Conservation (phyloP, 2,113 vertebrate genomes). For the Leiothrix lutea region DNA sequence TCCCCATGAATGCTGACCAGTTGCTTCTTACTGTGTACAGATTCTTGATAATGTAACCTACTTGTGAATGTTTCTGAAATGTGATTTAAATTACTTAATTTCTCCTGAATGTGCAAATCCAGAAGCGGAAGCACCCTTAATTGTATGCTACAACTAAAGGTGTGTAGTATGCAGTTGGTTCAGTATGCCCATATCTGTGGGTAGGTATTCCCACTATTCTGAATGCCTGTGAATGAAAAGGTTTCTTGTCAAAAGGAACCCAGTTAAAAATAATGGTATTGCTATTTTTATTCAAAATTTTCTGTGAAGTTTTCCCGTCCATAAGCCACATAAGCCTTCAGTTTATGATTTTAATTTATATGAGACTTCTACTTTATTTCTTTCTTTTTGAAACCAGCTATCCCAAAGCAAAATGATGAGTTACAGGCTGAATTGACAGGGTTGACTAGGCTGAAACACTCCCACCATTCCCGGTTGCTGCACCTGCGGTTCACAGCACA, state of each 20-base stretch:
- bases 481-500: neutral
- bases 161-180: neutral
- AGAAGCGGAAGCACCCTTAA: neutral
- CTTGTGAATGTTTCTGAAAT: neutral
- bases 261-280: neutral
- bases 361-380: neutral
- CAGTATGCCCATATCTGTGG: accelerated
- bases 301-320: neutral
- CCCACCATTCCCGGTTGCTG: neutral
- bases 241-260: neutral
- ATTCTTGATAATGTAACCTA: neutral
- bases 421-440: neutral
- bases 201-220: neutral
- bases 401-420: neutral
- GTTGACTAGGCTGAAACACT: neutral
- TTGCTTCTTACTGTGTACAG: neutral
- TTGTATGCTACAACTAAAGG: neutral
- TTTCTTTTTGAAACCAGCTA: neutral
- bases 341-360: neutral
- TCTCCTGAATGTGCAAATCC: neutral
- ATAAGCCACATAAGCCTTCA: neutral
- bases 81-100: neutral
- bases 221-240: neutral
- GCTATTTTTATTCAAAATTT: neutral
- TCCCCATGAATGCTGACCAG: neutral